A percentile compares a stretch with the other conserved stretches of the same genome.
Conservation (phyloP, 2,113 vertebrate species). For the Bathybates hornii region DNA sequence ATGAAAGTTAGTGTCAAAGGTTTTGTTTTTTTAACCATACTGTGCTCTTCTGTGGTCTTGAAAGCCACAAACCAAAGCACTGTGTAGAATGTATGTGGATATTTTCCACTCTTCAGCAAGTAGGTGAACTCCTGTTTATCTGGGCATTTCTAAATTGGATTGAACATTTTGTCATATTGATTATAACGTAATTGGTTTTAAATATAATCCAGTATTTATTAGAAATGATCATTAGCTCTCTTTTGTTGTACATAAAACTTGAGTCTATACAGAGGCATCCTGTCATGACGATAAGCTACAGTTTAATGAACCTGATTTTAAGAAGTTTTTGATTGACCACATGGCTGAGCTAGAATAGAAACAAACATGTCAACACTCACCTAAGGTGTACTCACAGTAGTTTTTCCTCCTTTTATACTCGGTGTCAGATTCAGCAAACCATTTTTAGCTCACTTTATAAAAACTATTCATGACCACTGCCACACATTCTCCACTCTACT, state of each 20-base stretch:
- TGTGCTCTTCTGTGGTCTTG: not conserved
- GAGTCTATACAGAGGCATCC: not conserved
- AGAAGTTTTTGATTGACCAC: not conserved
- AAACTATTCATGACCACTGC: not conserved
- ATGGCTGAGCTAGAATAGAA: not conserved
- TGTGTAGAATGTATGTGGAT: not conserved
- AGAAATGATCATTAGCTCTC: not conserved
- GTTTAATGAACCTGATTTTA: not conserved
- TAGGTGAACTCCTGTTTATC: not conserved
- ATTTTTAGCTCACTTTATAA: constrained; percentile 31
- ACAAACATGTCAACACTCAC: not conserved
- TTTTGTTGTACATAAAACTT: not conserved
- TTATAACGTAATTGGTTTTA: not conserved
- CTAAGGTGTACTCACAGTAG: not conserved
- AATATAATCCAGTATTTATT: not conserved
- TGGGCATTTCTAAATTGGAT: not conserved
- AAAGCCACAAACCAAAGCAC: not conserved
- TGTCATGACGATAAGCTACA: not conserved
- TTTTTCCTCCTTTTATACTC: not conserved
- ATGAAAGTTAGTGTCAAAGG: not conserved
- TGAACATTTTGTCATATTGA: not conserved
- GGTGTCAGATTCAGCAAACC: constrained; percentile 29
- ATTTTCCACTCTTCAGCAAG: not conserved
- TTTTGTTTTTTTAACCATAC: not conserved
- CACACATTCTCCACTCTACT: not conserved